Conservation (phyloP, 2,797 vertebrate species). For the Acipenser transmontanus region DNA sequence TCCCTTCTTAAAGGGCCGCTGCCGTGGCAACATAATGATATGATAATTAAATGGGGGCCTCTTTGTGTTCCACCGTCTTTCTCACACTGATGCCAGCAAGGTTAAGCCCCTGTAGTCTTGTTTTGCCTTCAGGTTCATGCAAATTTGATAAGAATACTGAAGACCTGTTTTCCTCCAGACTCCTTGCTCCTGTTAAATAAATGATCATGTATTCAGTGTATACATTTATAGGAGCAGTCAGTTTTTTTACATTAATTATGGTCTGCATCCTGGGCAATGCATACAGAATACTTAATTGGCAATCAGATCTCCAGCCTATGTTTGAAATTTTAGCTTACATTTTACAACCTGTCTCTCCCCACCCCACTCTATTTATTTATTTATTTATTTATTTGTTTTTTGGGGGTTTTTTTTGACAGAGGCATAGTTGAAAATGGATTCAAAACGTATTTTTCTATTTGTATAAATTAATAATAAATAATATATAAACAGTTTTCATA, state of each 20-base stretch:
- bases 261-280: conserved; percentile 20
- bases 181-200: conserved; percentile 37
- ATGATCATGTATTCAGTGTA: conserved; percentile 29
- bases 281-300: background rate
- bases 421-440: too few relatives aligned
- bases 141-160: conserved; percentile 40
- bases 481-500: too few relatives aligned
- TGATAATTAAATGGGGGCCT: conserved; percentile 62
- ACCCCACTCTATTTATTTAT: too few relatives aligned
- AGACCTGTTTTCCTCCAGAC: conserved; percentile 27
- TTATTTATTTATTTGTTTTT: too few relatives aligned
- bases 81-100: conserved; percentile 36
- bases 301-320: background rate
- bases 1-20: conserved; percentile 38
- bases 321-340: background rate
- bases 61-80: conserved; percentile 32
- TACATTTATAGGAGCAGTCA: conserved; percentile 32
- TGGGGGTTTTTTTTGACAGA: too few relatives aligned
- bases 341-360: background rate
- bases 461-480: too few relatives aligned
- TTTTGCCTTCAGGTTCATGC: conserved; percentile 40
- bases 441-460: too few relatives aligned
- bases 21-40: conserved; percentile 63
- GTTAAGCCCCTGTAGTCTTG: conserved; percentile 36
- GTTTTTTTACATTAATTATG: conserved; percentile 33